phyloP scores from a whole-genome alignment of 1,140 invertebrate genomes.

The Brachionus rotundiformis region DNA sequence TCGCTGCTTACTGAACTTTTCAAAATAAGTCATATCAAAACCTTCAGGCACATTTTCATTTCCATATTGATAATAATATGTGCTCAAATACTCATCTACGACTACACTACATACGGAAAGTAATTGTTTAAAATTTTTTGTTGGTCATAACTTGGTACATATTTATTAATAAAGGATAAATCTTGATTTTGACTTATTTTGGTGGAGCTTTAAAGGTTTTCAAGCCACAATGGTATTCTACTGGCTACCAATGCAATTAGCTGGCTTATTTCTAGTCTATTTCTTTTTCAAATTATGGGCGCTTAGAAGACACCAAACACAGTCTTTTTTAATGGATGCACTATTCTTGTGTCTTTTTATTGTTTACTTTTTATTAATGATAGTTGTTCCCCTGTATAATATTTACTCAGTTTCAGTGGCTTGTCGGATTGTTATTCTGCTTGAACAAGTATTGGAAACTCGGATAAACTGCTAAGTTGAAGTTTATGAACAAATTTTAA shows the following conservation, averaged over 20 bases:
- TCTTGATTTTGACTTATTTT: constrained; percentile 67
- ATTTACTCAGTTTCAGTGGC: background rate
- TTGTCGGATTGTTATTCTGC: constrained; percentile 57
- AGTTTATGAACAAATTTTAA: too few species aligned
- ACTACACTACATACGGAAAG: constrained; percentile 74
- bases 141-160: constrained; percentile 53
- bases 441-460: constrained; percentile 68
- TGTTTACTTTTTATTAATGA: background rate
- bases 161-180: constrained; percentile 60
- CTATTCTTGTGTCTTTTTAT: background rate
- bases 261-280: constrained; percentile 66
- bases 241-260: constrained; percentile 68
- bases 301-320: background rate
- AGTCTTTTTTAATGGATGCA: constrained; percentile 22
- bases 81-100: constrained; percentile 73
- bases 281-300: constrained; percentile 67
- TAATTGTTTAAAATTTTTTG: constrained; percentile 56
- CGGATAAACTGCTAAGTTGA: too few species aligned
- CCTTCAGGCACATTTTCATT: constrained; percentile 80
- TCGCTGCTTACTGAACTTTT: constrained; percentile 68
- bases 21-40: constrained; percentile 75
- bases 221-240: constrained; percentile 64
- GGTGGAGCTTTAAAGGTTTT: constrained; percentile 67
- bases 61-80: constrained; percentile 75
- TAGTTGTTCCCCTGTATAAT: constrained; percentile 55